Evolutionary conservation across 2,888 invertebrate genomes (phyloP).

Genomic region (Apamea anceps): DNA sequence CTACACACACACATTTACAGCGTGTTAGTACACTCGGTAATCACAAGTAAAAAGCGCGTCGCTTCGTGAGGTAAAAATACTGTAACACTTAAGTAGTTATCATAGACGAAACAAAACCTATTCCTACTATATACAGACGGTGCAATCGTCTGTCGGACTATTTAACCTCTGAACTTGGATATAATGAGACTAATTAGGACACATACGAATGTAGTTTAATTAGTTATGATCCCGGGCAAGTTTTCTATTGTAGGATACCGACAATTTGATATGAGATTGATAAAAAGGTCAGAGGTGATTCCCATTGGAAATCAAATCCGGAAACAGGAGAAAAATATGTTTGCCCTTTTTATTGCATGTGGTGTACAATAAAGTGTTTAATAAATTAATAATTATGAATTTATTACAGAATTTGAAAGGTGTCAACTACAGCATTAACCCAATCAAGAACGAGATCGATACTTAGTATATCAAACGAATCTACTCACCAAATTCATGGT

Average conservation of each 20-base stretch:
- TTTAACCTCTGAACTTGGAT: slow-evolving; percentile 49
- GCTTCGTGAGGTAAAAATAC: neutral
- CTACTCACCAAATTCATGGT: slow-evolving; percentile 77
- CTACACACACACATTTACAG: too few species aligned
- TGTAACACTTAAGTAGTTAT: neutral
- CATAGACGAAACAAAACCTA: neutral
- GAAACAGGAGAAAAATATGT: neutral
- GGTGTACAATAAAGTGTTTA: neutral
- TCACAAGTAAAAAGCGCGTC: too few species aligned
- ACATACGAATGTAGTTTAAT: slow-evolving; percentile 2
- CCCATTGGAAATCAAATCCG: neutral
- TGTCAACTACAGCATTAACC: neutral
- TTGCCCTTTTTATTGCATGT: neutral
- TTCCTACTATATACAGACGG: neutral
- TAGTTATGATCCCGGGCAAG: slow-evolving; percentile 4
- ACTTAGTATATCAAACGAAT: neutral
- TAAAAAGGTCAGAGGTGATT: neutral
- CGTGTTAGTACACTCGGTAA: too few species aligned
- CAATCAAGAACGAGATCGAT: neutral
- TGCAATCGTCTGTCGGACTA: neutral
- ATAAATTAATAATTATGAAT: neutral
- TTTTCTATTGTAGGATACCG: slow-evolving; percentile 1
- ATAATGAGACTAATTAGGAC: slow-evolving; percentile 39
- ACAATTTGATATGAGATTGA: neutral
- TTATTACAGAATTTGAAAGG: neutral